phyloP scores from a whole-genome alignment of 2,888 invertebrate genomes.

The Stenchaetothrips biformis region DNA sequence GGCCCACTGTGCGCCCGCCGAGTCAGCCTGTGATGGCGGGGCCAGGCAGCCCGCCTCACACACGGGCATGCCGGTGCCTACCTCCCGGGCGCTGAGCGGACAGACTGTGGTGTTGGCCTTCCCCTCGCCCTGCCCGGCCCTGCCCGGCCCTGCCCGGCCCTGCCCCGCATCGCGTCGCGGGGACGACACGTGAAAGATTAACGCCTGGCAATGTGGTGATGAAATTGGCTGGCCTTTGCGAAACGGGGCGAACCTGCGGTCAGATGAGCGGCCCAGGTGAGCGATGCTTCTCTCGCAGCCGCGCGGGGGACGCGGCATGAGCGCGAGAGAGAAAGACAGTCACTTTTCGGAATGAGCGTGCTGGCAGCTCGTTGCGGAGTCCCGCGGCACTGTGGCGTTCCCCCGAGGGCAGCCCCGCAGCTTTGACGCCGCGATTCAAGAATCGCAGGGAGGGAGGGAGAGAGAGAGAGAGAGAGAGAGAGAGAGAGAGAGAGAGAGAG shows the following conservation, averaged over 20 bases:
- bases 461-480: conserved; percentile 28
- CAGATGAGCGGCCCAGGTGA: not conserved
- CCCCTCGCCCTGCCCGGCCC: not conserved
- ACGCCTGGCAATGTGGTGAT: not conserved
- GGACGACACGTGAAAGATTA: not conserved
- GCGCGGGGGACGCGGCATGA: no score
- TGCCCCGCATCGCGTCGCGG: not conserved
- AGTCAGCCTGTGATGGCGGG: no score
- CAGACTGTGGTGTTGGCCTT: not conserved
- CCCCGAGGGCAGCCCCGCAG: no score
- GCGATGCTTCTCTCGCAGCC: no score
- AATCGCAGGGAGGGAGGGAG: conserved; percentile 31
- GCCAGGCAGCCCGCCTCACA: not conserved
- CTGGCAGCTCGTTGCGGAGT: no score
- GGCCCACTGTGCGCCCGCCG: no score
- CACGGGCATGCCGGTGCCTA: no score
- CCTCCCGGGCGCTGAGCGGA: no score
- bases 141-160: not conserved
- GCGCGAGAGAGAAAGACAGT: no score
- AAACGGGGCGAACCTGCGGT: not conserved
- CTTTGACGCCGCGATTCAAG: not conserved
- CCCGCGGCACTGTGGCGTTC: no score
- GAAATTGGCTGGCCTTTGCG: not conserved
- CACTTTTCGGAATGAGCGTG: no score
- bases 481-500: conserved; percentile 31